Percentiles rank a stretch among this genome's conserved stretches.
Conservation (phyloP, 1,140 invertebrate species). For the Melanaphis sacchari region DNA sequence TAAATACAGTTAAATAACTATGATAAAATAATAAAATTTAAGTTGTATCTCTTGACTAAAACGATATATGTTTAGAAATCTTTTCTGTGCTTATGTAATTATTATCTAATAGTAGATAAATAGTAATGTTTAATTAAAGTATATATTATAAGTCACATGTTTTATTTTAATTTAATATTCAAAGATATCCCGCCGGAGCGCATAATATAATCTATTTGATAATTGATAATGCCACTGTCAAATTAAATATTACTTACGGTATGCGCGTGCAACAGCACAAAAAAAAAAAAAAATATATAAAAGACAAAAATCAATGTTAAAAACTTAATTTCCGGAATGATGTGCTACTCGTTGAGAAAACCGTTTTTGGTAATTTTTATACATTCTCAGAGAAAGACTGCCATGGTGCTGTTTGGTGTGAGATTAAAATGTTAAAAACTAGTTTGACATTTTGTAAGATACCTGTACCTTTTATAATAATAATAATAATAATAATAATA, state of each 20-base stretch:
- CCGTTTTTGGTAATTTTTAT: background rate
- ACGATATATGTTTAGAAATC: background rate
- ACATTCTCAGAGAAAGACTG: background rate
- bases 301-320: background rate
- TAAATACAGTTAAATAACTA: background rate
- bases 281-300: background rate
- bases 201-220: background rate
- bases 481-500: background rate
- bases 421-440: background rate
- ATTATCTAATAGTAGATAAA: background rate
- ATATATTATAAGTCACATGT: background rate
- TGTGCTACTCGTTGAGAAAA: constrained; percentile 13
- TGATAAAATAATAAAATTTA: background rate
- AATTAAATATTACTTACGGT: background rate
- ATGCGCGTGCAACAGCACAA: constrained; percentile 20
- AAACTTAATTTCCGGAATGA: constrained; percentile 28
- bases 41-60: background rate
- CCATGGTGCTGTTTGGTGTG: background rate
- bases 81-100: too few relatives aligned
- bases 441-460: background rate
- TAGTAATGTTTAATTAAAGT: constrained; percentile 10
- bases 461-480: too few relatives aligned
- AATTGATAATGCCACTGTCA: background rate
- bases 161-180: constrained; percentile 6
- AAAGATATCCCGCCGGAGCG: background rate